Evolutionary conservation across 2,113 vertebrate genomes (phyloP).

Genomic region (Syngnathus typhle): DNA sequence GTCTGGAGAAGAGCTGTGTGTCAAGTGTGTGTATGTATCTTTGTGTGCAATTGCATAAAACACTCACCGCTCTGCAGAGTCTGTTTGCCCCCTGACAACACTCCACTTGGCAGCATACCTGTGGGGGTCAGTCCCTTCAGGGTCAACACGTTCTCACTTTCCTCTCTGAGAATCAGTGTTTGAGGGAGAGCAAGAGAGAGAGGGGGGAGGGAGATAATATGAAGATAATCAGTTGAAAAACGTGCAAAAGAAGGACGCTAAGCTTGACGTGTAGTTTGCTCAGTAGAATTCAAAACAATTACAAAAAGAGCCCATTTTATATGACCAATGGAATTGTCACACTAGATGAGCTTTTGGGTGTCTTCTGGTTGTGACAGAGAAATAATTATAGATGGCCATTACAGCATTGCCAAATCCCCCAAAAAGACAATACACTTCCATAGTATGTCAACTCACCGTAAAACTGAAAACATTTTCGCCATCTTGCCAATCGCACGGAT

Average conservation of each 20-base stretch:
- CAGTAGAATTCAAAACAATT: too few relatives aligned
- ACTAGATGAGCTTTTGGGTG: not conserved
- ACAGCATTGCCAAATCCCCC: not conserved
- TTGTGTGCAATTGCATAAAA: conserved; percentile 17
- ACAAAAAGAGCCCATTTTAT: too few relatives aligned
- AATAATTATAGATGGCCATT: not conserved
- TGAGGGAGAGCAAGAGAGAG: conserved; percentile 10
- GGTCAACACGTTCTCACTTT: conserved; percentile 80
- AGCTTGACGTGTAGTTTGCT: too few relatives aligned
- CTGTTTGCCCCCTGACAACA: conserved; percentile 76
- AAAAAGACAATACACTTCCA: not conserved
- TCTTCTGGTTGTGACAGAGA: not conserved
- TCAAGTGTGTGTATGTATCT: conserved; percentile 19
- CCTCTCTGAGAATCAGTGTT: conserved; percentile 65
- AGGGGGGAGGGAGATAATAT: not conserved
- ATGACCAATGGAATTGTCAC: not conserved
- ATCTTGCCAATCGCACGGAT: conserved; percentile 79
- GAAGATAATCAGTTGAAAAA: too few relatives aligned
- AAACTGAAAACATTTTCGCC: conserved; percentile 79
- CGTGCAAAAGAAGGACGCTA: too few relatives aligned
- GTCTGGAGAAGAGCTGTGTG: conserved; percentile 19
- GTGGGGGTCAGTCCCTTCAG: conserved; percentile 79
- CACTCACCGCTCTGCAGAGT: conserved; percentile 77
- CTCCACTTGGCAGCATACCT: conserved; percentile 78
- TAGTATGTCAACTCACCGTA: conserved; percentile 59